Evolutionary conservation across 2,113 vertebrate species (phyloP), one percentile per base, ranked within the genome.

Genomic region (Turdus rufiventris): DNA sequence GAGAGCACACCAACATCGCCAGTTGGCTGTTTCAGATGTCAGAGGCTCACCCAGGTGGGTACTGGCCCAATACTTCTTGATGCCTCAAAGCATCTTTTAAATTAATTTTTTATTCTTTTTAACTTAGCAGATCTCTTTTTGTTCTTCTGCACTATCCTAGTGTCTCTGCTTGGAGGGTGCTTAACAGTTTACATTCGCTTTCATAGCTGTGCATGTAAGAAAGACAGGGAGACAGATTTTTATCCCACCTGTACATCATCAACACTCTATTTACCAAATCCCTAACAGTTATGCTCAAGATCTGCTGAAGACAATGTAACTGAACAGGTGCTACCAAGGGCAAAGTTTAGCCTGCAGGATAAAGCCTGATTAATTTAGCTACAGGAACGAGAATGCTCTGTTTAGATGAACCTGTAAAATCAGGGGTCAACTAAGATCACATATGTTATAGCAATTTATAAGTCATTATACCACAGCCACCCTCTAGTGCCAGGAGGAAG

Each of bases 351-450:
- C 66, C 62, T 75, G 62, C 26, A 93, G 79, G 61, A 94, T 83
- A 93, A 94, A 96, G 70, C 62, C 78, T 92, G 92, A 96, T 94
- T 96, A 96, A 96, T 93, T 95, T 88, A 88, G 72, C 72, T 85
- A 94, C 38, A 87, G 77, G 95, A 96, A 96, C 93, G 93, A 94
- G 81, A 97, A 97, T 96, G 89, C 79, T 97, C 92, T 93, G 94
- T 97, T 96, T 95, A 93, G 85, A 95, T 97, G 95, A 98, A 94
- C 96, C 94, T 93, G 73, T 97, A 97, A 97, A 97, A 98, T 96
- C 91, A 94, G 96, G 91, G 97, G 97, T 97, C 97, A 98, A 97
- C 95, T 85, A 88, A 89, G 95, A 94, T 96, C 97, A 97, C 97
- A 97, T 89, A 96, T 97, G 97, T 94, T 93, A 77, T 94, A 93